Base-by-base conservation (phyloP, 2,888 invertebrate species). In the Clistopyga incitator region DNA sequence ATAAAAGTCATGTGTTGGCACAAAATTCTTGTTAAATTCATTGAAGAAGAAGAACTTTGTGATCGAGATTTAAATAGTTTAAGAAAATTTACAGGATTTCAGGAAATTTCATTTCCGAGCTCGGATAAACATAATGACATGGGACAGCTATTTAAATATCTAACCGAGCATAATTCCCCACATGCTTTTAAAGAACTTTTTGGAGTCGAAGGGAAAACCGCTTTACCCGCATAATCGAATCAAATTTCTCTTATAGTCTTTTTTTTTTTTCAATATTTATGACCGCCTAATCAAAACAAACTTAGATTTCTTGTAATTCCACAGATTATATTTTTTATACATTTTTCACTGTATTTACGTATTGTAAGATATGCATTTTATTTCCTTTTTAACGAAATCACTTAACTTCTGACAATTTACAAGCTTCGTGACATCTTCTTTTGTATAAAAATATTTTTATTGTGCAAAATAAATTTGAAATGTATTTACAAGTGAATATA, bases 1-100 rank as follows among this genome's bases (percentile, higher is more conserved):
- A 95, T 98, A 8, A 96, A 96, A 92, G 94, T 95, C 29, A 95
- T 98, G 96, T 96, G 95, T 86, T 98, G 98, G 98, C 97, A 98
- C 89, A 96, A 96, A 94, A 97, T 98, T 86, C 94, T 95, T 76
- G 94, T 97, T 81, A 96, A 96, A 89, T 96, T 96, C 91, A 95
- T 94, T 75, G 98, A 98, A 94, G 92, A 93, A 56, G 91, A 92
- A 4, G 90, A 92, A 90, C 92, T 93, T 88, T 87, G 91, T 8
- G 88, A 91, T 20, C 88, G 90, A 6, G 89, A 92, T 52, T 91
- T 94, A 79, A 89, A 91, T 20, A 86, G 88, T n/a, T 93, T 94
- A 82, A 93, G 95, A 87, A 96, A 95, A 88, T 97, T 97, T 93
- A 81, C 90, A 2, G 94, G 93, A 56, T 97, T 97, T 93, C 94